Evolutionary conservation across 1,140 invertebrate species (phyloP).

Genomic region (Ridgeia piscesae): DNA sequence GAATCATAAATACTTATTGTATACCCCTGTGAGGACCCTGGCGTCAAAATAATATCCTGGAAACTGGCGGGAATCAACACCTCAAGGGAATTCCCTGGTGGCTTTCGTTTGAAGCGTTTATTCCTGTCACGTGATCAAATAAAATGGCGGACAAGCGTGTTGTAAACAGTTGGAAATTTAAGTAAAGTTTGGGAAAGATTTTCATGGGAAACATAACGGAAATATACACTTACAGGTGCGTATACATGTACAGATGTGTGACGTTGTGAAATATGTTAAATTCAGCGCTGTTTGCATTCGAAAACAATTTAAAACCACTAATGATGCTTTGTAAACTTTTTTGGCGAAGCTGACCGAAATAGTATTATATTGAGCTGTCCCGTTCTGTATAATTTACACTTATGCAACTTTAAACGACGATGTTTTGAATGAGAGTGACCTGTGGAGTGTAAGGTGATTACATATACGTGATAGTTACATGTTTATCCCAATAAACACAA

Average conservation of each 20-base stretch:
- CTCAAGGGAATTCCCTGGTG: neutral
- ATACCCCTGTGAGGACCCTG: too few species aligned
- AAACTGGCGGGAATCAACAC: neutral
- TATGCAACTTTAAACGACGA: neutral
- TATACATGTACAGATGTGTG: neutral
- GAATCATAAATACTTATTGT: too few species aligned
- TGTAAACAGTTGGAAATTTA: slow-evolving; percentile 1
- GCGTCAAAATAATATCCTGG: neutral
- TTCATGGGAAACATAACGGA: neutral
- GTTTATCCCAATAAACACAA: neutral
- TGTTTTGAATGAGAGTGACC: neutral
- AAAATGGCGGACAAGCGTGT: slow-evolving; percentile 3
- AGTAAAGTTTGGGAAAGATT: neutral
- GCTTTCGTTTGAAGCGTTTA: neutral
- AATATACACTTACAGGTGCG: neutral
- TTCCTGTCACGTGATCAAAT: neutral
- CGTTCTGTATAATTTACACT: neutral
- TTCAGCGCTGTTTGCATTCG: neutral
- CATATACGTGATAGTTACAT: neutral
- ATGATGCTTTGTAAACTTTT: slow-evolving; percentile 1
- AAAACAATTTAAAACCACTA: neutral
- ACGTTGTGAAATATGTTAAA: neutral
- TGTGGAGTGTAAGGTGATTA: neutral
- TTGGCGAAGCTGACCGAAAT: neutral
- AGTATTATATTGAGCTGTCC: neutral